Evolutionary conservation across 64 coral and sea anemone genomes (phyloP), one percentile per base, ranked within the genome.

Genomic region (Actinia tenebrosa): DNA sequence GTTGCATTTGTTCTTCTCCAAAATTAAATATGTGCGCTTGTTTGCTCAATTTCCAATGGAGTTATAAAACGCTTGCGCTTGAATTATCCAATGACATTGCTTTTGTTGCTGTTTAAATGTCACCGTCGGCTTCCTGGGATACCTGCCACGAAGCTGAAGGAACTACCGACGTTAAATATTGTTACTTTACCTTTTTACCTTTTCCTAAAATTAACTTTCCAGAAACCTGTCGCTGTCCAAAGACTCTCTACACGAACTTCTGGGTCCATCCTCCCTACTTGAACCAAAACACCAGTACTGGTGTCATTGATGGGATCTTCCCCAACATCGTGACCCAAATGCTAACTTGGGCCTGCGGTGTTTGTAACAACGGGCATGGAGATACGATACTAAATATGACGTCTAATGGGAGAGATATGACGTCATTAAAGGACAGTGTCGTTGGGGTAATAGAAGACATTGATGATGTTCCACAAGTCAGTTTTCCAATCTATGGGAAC

Each of bases 401-500:
- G 44, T 61, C 87, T 25, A 93, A 93, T 44, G 91, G 87, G 3
- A 89, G 84, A 60, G 86, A 59, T 25, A 43, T 22, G 3, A 20
- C 15, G 8, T 79, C 91, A 16, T 26, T 53, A 20, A 93, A 93
- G 69, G 55, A 79, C 17, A 61, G 82, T 52, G 55, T 85, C 7
- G 56, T 80, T 52, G 81, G 84, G 5, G 87, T 93, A 6, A 86
- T 85, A 11, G 26, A 5, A 4, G 91, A 93, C 71, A 94, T 94
- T 20, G 88, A 90, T 60, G 84, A 87, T 11, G 85, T 62, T 26
- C 83, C 85, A 22, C 71, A 90, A 30, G 84, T 94, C 25, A 94
- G 88, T 78, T 94, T 94, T 87, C 92, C 92, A 77, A 84, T 94
- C 52, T 68, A 88, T 62, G 92, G 92, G 16, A 90, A 87, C 83